Conservation (phyloP, 2,888 invertebrate genomes). For the Orchesellides sinensis region DNA sequence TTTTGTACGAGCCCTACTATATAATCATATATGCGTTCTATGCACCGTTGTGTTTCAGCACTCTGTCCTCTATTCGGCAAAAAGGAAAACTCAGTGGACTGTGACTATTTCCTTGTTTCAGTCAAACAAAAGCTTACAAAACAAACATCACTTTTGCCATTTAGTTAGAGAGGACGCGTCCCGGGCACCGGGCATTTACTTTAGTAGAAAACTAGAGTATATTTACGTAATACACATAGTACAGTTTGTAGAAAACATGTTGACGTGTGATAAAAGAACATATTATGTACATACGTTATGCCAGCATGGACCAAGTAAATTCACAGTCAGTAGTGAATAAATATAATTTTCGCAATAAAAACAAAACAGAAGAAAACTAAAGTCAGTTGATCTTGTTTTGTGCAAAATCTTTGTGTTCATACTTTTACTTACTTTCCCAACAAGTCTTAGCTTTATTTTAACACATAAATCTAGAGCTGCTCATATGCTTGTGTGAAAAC, state of each 20-base stretch:
- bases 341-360: slow-evolving; percentile 54
- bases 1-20: neutral
- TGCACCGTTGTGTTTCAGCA: too few species aligned
- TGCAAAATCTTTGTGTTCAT: slow-evolving; percentile 26
- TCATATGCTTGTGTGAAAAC: slow-evolving; percentile 48
- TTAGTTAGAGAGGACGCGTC: slow-evolving; percentile 36
- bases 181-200: neutral
- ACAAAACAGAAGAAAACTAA: slow-evolving; percentile 2
- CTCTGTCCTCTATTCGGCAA: slow-evolving; percentile 52
- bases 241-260: too few species aligned
- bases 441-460: slow-evolving; percentile 14
- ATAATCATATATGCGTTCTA: slow-evolving; percentile 21
- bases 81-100: slow-evolving; percentile 62
- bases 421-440: neutral
- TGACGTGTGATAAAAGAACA: too few species aligned
- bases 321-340: neutral
- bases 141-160: slow-evolving; percentile 55
- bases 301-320: too few species aligned
- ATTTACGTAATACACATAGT: too few species aligned
- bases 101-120: slow-evolving; percentile 65
- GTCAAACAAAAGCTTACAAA: slow-evolving; percentile 53
- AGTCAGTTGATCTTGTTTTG: slow-evolving; percentile 30
- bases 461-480: slow-evolving; percentile 48
- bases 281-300: too few species aligned
- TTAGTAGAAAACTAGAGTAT: too few species aligned